A percentile compares a stretch with the other conserved stretches of the same genome.
These are phyloP conservation scores for Strix aluco DNA, from an alignment of 2,113 vertebrate species.

Conservation along the genomic window DNA sequence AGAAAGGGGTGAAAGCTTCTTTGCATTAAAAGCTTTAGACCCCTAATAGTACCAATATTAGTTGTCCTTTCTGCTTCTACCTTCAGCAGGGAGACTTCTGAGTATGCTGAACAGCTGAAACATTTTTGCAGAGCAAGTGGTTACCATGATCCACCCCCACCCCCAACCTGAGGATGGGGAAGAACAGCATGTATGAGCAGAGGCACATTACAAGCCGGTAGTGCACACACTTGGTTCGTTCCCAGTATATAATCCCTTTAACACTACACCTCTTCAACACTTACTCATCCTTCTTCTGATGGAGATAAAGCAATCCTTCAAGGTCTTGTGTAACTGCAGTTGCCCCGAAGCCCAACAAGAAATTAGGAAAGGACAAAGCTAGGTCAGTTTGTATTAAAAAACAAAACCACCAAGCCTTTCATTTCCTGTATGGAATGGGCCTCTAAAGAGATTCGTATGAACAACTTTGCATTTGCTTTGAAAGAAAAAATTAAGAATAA, in stretches of 20 bases:
- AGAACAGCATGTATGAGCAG: conserved; percentile 13
- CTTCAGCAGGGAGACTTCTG: conserved; percentile 13
- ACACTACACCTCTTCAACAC: conserved; percentile 58
- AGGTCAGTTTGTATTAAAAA: background rate
- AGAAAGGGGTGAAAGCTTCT: background rate
- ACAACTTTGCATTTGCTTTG: background rate
- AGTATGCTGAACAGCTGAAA: background rate
- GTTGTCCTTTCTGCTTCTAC: conserved; percentile 23
- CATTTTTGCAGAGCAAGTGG: background rate
- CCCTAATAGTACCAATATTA: background rate
- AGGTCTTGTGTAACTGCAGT: conserved; percentile 6
- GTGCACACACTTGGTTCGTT: background rate
- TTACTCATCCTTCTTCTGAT: conserved; percentile 56
- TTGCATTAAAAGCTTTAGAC: background rate
- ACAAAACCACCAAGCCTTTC: background rate
- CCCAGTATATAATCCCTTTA: conserved; percentile 27
- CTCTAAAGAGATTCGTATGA: background rate
- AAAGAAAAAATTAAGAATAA: background rate
- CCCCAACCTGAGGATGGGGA: background rate
- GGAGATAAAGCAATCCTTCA: conserved; percentile 15
- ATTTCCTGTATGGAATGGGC: background rate
- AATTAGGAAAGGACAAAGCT: background rate
- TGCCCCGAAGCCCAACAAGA: background rate
- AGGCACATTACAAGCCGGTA: background rate
- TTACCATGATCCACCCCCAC: conserved; percentile 17